Conservation (phyloP, 2,113 vertebrate species). For the Myotis lucifugus region DNA sequence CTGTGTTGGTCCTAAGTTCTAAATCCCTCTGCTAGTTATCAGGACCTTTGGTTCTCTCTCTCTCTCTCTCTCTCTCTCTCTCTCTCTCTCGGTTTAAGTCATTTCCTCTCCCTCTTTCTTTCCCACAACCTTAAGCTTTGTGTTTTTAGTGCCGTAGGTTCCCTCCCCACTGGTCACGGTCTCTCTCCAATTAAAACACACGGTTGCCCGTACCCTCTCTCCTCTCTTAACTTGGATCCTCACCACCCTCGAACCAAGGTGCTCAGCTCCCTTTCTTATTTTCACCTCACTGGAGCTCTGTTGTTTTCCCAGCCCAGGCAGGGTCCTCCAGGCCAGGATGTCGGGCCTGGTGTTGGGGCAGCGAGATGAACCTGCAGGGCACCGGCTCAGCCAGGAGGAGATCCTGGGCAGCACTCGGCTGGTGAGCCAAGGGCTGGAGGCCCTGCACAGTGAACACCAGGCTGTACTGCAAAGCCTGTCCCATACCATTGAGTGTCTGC, state of each 20-base stretch:
- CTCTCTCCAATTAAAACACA: neutral
- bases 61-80: too few relatives aligned
- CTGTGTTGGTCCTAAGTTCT: neutral
- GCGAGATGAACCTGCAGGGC: constrained; percentile 92
- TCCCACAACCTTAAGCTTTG: neutral
- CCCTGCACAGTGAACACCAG: constrained; percentile 97
- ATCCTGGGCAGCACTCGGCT: constrained; percentile 98
- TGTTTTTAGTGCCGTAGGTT: neutral
- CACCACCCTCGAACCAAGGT: neutral
- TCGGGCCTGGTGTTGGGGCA: constrained; percentile 78
- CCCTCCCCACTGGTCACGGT: neutral
- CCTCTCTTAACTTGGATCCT: neutral
- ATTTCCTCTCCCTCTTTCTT: neutral
- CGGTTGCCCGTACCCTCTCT: too few relatives aligned
- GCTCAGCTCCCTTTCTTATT: constrained; percentile 45
- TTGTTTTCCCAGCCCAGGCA: constrained; percentile 40
- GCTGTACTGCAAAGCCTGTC: constrained; percentile 97
- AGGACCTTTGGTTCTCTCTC: neutral
- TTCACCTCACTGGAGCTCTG: neutral
- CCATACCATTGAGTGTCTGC: constrained; percentile 98
- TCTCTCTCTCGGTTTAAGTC: neutral
- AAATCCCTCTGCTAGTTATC: neutral
- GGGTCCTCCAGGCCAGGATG: constrained; percentile 70
- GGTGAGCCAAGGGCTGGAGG: constrained; percentile 98
- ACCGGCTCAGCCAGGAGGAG: constrained; percentile 98